Evolutionary conservation across 1,140 invertebrate genomes (phyloP), one percentile per base, ranked within the genome.

Genomic region (Caenorhabditis briggsae): DNA sequence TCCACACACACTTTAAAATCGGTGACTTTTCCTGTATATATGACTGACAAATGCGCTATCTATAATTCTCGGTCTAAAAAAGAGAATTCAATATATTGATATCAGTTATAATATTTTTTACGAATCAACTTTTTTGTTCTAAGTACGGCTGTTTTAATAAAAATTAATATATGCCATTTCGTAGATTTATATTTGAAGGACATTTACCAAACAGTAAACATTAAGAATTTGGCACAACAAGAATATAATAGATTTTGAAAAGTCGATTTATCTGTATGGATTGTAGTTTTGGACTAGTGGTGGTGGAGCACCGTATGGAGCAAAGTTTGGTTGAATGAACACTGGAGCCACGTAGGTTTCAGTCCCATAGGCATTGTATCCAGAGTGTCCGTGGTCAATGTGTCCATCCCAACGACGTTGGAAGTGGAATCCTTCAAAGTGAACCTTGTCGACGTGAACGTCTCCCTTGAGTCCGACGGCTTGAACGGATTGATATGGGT

Each of bases 341-440:
- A 64, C 55, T 46, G 86, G 86, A 58, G 86, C 86, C 33, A 58
- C 56, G 61, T 87, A 87, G 33, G 11, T 5, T 20, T 74, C 82
- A 82, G 86, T 84, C 82, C 86, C 86, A 65, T 87, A 87, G 5
- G 61, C 86, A 53, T 7, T 58, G 50, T 84, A 87, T 82, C 86
- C 86, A 48, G 53, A 58, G 83, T 87, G 86, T 74, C 86, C 86
- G 58, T 70, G 85, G 59, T 84, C 82, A 23, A 82, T 48, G 2
- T 82, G 46, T 43, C 25, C 48, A 46, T 84, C 48, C 85, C 70
- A 56, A 86, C 85, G 43, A 70, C 83, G 82, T 74, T 53, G 82
- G 83, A 87, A 87, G 70, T 82, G 86, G 86, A 87, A 87, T 55
- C 86, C 86, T 23, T 84, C 59, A 65, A 87, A 87, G 59, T 84